Base-by-base conservation (phyloP, 1,140 invertebrate species). In the Pogonognathellus flavescens region DNA sequence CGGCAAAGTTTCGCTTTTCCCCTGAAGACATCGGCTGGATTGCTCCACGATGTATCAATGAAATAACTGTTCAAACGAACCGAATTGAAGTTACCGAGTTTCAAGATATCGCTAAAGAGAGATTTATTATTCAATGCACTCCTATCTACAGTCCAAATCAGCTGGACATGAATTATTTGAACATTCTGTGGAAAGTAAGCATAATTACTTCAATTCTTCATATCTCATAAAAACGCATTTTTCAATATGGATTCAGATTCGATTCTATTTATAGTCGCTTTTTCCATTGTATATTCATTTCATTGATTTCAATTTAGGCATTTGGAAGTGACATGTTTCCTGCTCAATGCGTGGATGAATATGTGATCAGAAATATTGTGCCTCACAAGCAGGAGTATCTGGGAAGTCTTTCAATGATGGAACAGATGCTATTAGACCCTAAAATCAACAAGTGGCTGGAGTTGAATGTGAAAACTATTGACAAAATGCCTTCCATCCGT, bases 271-370 rank as follows among this genome's bases (percentile, higher is more conserved):
- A 41, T 3, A 41, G 31, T 41, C 6, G 31, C 31, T 1, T 41
- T 41, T 41, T 41, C 31, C 31, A 41, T 41, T 41, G n/a, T 41
- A 41, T 41, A 3, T 41, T 57, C 11, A n/a, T 57, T 57, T 9
- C 53, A 14, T 14, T 14, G n/a, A n/a, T n/a, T n/a, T 25, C n/a
- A 16, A n/a, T 8, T 0, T 6, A 76, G 70, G 41, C 70, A 16
- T 76, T 18, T 9, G 70, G 70, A 18, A 76, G 31, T 16, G 70
- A 76, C 49, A 76, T 76, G 70, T 76, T 76, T 76, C 70, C 70
- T 18, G 31, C 0, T 10, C 13, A 76, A 16, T 16, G 2, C n/a
- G 7, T 16, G 9, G 70, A 76, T 49, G 16, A 50, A 16, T 31
- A 76, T 50, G 9, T 76, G 3, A 49, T 50, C 11, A n/a, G n/a